Evolutionary conservation across 2,113 vertebrate species (phyloP), one percentile per base, ranked within the genome.

Genomic region (Grammomys dolichurus): DNA sequence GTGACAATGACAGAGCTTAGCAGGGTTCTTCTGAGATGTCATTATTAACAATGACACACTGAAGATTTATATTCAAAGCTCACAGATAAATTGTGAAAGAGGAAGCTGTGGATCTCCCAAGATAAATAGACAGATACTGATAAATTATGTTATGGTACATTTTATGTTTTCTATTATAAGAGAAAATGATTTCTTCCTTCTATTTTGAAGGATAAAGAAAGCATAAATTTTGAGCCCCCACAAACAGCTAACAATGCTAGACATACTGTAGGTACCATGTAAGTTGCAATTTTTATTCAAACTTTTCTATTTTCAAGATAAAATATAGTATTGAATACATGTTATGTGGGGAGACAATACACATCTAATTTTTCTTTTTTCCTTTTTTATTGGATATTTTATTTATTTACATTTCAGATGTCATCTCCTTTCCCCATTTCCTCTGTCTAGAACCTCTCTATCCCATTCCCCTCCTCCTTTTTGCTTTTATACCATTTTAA

Each of bases 41-140:
- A 96, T 95, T 92, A 97, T 95, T 73, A 96, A 94, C 67, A 90
- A 63, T 28, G 84, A 93, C 93, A 97, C 12, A 90, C 43, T 65
- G 76, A 87, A 56, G 51, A 97, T 96, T 95, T 97, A 92, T 94
- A 94, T 73, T 90, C 80, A 56, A 93, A 93, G 56, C 82, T 87
- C 75, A 76, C 60, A 97, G 90, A 96, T 93, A 54, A 97, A 96
- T 67, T 92, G 40, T n/a, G 90, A 70, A 40, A 84, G 24, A 91
- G 24, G n/a, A 90, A 90, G 80, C 70, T 40, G 46, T 89, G 73
- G 46, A 54, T 96, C 54, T 97, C 81, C 9, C 89, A 69, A 95
- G 90, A 96, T 93, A 96, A 91, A 85, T 0, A 94, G 91, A 89
- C n/a, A 95, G 84, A 86, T 90, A 94, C 26, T 88, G 80, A 97